Conservation (phyloP, 2,888 invertebrate species). For the Gymnosoma rotundatum region DNA sequence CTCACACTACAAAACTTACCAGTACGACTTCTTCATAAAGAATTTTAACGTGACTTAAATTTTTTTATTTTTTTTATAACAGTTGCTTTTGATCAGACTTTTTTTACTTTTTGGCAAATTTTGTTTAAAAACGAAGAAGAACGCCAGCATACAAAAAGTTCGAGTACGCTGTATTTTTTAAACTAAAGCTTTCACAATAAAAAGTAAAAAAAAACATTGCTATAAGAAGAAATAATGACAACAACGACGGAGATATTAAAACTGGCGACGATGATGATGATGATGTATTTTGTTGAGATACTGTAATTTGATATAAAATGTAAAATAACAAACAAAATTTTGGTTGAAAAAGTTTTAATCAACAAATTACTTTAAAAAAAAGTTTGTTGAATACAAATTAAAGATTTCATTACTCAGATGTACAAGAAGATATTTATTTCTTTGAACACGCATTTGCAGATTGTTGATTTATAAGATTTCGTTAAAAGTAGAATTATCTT, state of each 20-base stretch:
- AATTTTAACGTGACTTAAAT: neutral
- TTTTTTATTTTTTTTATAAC: neutral
- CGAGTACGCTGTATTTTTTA: too few relatives aligned
- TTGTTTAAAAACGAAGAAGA: too few relatives aligned
- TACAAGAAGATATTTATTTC: too few relatives aligned
- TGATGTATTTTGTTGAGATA: neutral
- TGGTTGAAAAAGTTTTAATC: neutral
- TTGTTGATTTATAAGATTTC: too few relatives aligned
- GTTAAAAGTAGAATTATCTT: too few relatives aligned
- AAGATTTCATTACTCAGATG: too few relatives aligned
- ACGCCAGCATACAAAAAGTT: too few relatives aligned
- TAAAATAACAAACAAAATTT: neutral
- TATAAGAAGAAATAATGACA: too few relatives aligned
- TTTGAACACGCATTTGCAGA: too few relatives aligned
- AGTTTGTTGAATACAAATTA: neutral
- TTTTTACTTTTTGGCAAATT: neutral
- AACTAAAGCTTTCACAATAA: too few relatives aligned
- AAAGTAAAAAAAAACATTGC: too few relatives aligned
- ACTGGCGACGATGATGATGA: neutral
- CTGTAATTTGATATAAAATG: neutral
- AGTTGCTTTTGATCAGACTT: neutral
- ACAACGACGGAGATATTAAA: neutral
- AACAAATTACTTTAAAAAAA: neutral
- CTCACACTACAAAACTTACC: too few relatives aligned
- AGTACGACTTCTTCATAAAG: neutral